Percentiles rank a stretch among this genome's conserved stretches.
These are phyloP conservation scores for Bagarius yarrelli DNA, from an alignment of 2,113 vertebrate genomes.

Conservation along the genomic window DNA sequence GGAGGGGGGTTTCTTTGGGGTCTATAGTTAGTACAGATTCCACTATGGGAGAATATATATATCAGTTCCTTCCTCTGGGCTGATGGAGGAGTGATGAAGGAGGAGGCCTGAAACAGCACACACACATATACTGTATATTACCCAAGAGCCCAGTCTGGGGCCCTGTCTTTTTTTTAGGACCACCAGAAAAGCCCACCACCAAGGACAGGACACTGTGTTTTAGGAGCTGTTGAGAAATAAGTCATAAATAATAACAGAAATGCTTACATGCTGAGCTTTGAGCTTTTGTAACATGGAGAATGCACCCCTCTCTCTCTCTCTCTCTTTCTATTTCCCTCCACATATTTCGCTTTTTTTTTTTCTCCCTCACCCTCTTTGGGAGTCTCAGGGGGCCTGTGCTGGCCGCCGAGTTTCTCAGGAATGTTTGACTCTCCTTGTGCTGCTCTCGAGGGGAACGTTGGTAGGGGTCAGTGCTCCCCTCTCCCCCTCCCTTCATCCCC, in stretches of 20 bases:
- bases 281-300: slow-evolving; percentile 56
- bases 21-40: neutral
- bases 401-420: slow-evolving; percentile 72
- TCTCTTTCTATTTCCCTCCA: slow-evolving; percentile 46
- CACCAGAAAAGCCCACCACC: slow-evolving; percentile 63
- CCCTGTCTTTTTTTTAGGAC: slow-evolving; percentile 57
- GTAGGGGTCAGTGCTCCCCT: slow-evolving; percentile 63
- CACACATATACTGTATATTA: slow-evolving; percentile 9
- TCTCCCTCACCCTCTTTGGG: slow-evolving; percentile 38
- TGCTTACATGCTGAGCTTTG: slow-evolving; percentile 52
- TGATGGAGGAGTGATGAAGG: slow-evolving; percentile 24
- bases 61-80: slow-evolving; percentile 45
- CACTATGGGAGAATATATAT: slow-evolving; percentile 25
- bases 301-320: slow-evolving; percentile 33
- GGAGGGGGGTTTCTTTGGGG: neutral
- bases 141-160: slow-evolving; percentile 37
- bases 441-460: slow-evolving; percentile 68
- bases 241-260: slow-evolving; percentile 67
- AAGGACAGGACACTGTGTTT: slow-evolving; percentile 61
- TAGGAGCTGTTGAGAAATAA: slow-evolving; percentile 66
- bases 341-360: slow-evolving; percentile 38
- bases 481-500: slow-evolving; percentile 69
- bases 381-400: slow-evolving; percentile 64
- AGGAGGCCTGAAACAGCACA: slow-evolving; percentile 14
- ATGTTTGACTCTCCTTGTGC: slow-evolving; percentile 72